Evolutionary conservation across 2,113 vertebrate species (phyloP), one percentile per base, ranked within the genome.

Genomic region (Corythaixoides concolor): DNA sequence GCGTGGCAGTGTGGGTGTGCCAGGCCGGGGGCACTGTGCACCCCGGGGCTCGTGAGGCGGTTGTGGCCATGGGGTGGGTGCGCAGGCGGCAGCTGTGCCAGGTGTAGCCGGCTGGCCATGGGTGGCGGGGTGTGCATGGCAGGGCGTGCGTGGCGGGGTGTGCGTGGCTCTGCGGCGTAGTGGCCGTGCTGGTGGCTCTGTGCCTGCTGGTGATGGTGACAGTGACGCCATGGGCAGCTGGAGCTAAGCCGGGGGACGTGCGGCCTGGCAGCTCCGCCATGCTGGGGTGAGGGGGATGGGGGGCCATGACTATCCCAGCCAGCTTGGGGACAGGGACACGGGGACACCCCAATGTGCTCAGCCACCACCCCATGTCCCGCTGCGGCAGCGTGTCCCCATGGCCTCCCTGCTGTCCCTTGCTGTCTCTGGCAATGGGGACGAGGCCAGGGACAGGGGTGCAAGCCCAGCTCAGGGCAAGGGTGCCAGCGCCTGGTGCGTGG

Each of bases 161-260:
- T n/a, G n/a, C n/a, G n/a, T n/a, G n/a, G n/a, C n/a, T n/a, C n/a
- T n/a, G n/a, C n/a, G n/a, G n/a, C n/a, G n/a, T n/a, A n/a, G n/a
- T n/a, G 59, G 49, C 69, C 22, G 14, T 6, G 33, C 49, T 5
- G 66, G 59, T 76, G 88, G 88, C 88, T 53, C 62, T 1, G 53
- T 83, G 88, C 88, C 88, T 5, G 21, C 81, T n/a, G n/a, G n/a
- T n/a, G n/a, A n/a, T n/a, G 17, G 89, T 58, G 89, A 66, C 74
- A 21, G 72, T 90, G 67, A 69, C 37, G 33, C 50, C 45, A 63
- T 5, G 69, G 74, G 79, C 50, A 52, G 69, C 68, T 63, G 58
- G 49, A 58, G 45, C 59, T 63, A 47, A 90, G 83, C 95, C 73
- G 28, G 63, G 89, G 80, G 93, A 92, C 87, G 93, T 94, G 95